Percentiles rank a stretch among this genome's conserved stretches.
phyloP scores from a whole-genome alignment of 2,888 invertebrate species.

The Drosophila macrothrix region DNA sequence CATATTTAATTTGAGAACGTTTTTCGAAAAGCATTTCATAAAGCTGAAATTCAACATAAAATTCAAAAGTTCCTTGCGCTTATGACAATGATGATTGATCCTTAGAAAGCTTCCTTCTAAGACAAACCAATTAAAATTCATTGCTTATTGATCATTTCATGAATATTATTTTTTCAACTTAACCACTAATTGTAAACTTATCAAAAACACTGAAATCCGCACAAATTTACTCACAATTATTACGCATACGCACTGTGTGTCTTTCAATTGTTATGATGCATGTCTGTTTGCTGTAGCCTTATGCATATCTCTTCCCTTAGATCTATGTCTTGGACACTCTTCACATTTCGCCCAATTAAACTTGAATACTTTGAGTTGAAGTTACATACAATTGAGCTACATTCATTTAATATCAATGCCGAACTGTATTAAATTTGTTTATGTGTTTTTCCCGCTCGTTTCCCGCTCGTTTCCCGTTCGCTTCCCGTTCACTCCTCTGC shows the following conservation, averaged over 20 bases:
- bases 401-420: slow-evolving; percentile 7
- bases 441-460: slow-evolving; percentile 3
- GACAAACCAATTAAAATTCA: neutral
- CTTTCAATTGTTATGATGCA: slow-evolving; percentile 40
- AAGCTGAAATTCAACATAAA: slow-evolving; percentile 1
- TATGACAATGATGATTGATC: neutral
- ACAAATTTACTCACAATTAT: neutral
- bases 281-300: slow-evolving; percentile 48
- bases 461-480: neutral
- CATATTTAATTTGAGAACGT: slow-evolving; percentile 1
- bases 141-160: neutral
- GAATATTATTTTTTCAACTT: neutral
- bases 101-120: neutral
- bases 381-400: slow-evolving; percentile 47
- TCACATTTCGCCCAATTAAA: slow-evolving; percentile 58
- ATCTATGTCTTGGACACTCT: slow-evolving; percentile 37
- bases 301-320: slow-evolving; percentile 22
- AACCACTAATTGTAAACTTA: neutral
- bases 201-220: neutral
- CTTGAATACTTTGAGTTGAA: slow-evolving; percentile 64
- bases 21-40: neutral
- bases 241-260: slow-evolving; percentile 25
- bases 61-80: neutral
- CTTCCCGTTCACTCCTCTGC: neutral
- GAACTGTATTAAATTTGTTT: slow-evolving; percentile 10